phyloP scores from a whole-genome alignment of 2,113 vertebrate genomes.

The Siniperca knerii region DNA sequence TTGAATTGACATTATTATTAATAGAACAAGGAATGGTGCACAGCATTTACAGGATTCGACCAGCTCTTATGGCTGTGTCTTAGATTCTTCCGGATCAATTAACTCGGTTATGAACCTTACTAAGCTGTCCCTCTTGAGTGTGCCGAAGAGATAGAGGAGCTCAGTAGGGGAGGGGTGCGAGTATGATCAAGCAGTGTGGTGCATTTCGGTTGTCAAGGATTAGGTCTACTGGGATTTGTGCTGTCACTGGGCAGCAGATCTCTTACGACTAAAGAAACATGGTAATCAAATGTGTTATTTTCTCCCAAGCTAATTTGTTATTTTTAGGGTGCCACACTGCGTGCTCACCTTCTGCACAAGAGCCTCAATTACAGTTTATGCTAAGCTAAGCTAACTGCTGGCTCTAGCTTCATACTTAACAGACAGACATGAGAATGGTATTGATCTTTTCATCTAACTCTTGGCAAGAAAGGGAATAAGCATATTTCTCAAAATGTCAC shows the following conservation, averaged over 20 bases:
- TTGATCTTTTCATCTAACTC: neutral
- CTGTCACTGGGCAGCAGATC: neutral
- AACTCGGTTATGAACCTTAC: constrained; percentile 20
- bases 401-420: neutral
- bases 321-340: neutral
- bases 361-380: neutral
- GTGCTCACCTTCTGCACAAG: neutral
- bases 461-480: neutral
- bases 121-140: constrained; percentile 45
- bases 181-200: constrained; percentile 38
- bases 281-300: neutral
- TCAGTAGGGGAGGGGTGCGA: constrained; percentile 23
- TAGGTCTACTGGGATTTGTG: constrained; percentile 38
- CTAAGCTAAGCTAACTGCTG: neutral
- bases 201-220: constrained; percentile 45
- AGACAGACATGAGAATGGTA: too few species aligned
- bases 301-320: neutral
- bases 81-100: constrained; percentile 52
- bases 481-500: neutral
- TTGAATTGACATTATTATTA: constrained; percentile 2
- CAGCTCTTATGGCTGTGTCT: neutral
- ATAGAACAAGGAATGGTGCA: neutral
- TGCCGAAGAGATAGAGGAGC: constrained; percentile 2
- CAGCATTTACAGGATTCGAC: neutral
- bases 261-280: neutral